phyloP scores from a whole-genome alignment of 1,140 invertebrate genomes.

The Tachypleus tridentatus region DNA sequence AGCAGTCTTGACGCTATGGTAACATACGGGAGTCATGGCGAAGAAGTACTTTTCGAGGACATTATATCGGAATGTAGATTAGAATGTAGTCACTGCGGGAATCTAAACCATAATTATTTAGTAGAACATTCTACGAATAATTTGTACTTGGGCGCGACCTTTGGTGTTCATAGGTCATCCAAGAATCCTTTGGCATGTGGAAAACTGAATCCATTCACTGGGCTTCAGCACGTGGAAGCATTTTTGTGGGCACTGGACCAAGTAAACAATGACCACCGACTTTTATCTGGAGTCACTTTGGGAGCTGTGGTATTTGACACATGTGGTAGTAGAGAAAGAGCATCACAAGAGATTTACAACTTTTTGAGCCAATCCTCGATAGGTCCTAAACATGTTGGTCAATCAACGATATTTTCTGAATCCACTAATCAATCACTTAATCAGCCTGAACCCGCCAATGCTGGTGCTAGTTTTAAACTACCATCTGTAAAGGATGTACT shows the following conservation, averaged over 20 bases:
- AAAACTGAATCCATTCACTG: conserved; percentile 13
- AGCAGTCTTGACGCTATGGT: conserved; percentile 31
- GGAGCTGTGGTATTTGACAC: conserved; percentile 31
- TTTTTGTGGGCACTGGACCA: conserved; percentile 39
- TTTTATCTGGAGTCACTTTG: conserved; percentile 26
- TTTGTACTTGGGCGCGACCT: conserved; percentile 26
- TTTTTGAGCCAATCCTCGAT: conserved; percentile 18
- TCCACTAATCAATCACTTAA: no score
- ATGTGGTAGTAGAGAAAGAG: conserved; percentile 25
- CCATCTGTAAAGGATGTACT: conserved; percentile 24
- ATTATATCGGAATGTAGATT: conserved; percentile 20
- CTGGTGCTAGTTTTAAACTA: conserved; percentile 17
- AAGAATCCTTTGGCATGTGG: conserved; percentile 26
- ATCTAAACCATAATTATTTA: conserved; percentile 12
- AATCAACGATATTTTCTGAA: no score
- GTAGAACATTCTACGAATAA: conserved; percentile 15
- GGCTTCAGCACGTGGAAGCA: conserved; percentile 36
- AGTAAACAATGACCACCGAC: conserved; percentile 31
- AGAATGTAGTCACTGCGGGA: conserved; percentile 12
- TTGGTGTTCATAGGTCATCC: conserved; percentile 26
- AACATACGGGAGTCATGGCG: conserved; percentile 30
- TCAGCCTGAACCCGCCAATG: conserved; percentile 1
- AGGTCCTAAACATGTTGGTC: no score
- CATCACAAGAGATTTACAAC: conserved; percentile 26
- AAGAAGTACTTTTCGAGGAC: conserved; percentile 20